Evolutionary conservation across 2,888 invertebrate genomes (phyloP), one percentile per base, ranked within the genome.

Genomic region (Sicus ferrugineus): DNA sequence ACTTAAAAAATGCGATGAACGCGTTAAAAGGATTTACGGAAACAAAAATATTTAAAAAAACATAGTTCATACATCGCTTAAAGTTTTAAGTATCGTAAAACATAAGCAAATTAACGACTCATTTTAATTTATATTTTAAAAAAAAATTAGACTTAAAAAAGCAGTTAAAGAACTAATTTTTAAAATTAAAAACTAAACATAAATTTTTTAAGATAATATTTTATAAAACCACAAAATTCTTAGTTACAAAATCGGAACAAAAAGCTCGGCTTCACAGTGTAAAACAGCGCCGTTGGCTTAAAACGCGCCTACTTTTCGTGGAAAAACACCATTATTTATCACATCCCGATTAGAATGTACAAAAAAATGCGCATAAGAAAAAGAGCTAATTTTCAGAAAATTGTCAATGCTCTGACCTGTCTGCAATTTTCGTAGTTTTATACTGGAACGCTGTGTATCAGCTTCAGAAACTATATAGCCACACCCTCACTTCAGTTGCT

Each of bases 41-140:
- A 38, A 56, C n/a, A 66, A 52, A 26, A 65, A 65, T 42, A 61
- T 61, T 52, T 64, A 56, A 50, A 64, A 26, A 52, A 52, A 23
- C 30, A 67, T 67, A 67, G 58, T 59, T 67, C 58, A 67, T 58
- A 67, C 59, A 59, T 67, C 67, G 59, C 58, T 67, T 67, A 59
- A 67, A 58, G 30, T 58, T 67, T 59, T 67, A 59, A 67, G 67
- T 66, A 66, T n/a, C 46, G 19, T 54, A 59, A 67, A 64, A 59
- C 46, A 31, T 48, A 58, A 48, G 54, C 38, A 67, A 67, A 67
- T 16, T 48, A 48, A 21, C 59, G 67, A 59, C 67, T 67, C 42
- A 67, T 67, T 67, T 67, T 59, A 67, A 48, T 59, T 23, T 46
- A 48, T 46, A 59, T 42, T 31, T n/a, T n/a, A n/a, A n/a, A 59